These are phyloP conservation scores for Prorops nasuta DNA, from an alignment of 1,140 invertebrate genomes.

Conservation along the genomic window DNA sequence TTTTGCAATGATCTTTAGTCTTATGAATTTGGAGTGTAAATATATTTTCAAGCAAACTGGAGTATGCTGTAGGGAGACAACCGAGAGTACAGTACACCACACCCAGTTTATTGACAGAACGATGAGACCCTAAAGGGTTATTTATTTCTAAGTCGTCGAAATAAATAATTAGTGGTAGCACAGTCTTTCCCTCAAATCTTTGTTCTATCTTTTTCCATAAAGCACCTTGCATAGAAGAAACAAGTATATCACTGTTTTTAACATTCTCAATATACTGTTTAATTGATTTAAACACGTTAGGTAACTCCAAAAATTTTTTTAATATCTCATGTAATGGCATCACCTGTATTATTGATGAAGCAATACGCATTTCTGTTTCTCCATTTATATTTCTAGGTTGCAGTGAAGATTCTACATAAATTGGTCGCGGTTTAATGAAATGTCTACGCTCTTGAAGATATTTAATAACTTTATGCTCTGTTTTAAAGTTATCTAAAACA, in stretches of 20 bases:
- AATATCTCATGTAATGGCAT: neutral
- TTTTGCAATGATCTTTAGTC: neutral
- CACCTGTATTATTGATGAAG: neutral
- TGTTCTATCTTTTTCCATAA: constrained; percentile 2
- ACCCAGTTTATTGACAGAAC: constrained; percentile 2
- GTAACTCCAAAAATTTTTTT: constrained; percentile 28
- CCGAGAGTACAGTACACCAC: constrained; percentile 2
- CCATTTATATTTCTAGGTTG: neutral
- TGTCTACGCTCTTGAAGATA: too few species aligned
- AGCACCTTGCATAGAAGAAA: neutral
- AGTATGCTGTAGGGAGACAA: constrained; percentile 1
- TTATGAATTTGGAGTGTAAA: constrained; percentile 1
- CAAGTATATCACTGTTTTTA: neutral
- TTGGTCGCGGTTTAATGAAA: too few species aligned
- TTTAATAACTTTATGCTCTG: too few species aligned
- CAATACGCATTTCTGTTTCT: neutral
- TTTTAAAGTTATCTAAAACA: too few species aligned
- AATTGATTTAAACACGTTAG: constrained; percentile 21
- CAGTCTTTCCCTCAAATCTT: constrained; percentile 3
- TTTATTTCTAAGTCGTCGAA: constrained; percentile 7
- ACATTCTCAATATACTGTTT: neutral
- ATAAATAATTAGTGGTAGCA: constrained; percentile 2
- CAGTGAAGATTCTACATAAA: too few species aligned
- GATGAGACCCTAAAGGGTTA: constrained; percentile 6
- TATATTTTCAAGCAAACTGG: constrained; percentile 5